Conservation (phyloP, 2,797 vertebrate genomes). For the Lophotriccus pileatus region DNA sequence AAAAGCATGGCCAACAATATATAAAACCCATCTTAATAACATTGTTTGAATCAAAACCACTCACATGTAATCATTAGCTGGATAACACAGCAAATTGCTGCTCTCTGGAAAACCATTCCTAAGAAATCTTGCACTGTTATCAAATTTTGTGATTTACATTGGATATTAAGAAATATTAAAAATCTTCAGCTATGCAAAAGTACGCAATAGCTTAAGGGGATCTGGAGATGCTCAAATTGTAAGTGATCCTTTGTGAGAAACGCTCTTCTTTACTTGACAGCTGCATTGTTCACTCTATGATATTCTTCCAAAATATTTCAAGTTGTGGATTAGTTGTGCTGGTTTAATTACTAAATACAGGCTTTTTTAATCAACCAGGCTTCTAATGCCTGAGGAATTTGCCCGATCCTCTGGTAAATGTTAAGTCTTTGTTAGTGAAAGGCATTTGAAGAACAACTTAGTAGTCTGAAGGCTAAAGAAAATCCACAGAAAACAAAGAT, state of each 20-base stretch:
- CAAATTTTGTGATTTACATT: conserved; percentile 64
- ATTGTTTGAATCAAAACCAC: conserved; percentile 29
- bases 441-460: conserved; percentile 52
- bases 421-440: conserved; percentile 70
- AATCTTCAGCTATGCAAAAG: conserved; percentile 45
- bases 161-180: conserved; percentile 63
- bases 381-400: conserved; percentile 70
- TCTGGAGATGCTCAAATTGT: conserved; percentile 4
- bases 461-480: conserved; percentile 52
- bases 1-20: conserved; percentile 17
- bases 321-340: conserved; percentile 54
- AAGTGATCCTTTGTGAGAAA: conserved; percentile 43
- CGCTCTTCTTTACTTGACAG: conserved; percentile 46
- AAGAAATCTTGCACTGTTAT: conserved; percentile 39
- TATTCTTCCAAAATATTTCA: conserved; percentile 62
- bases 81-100: conserved; percentile 41
- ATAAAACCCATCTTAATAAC: conserved; percentile 30
- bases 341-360: conserved; percentile 67
- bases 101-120: conserved; percentile 30
- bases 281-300: conserved; percentile 18
- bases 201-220: background rate
- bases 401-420: conserved; percentile 61
- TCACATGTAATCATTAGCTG: conserved; percentile 20
- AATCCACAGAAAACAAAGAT: conserved; percentile 66
- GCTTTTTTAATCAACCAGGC: conserved; percentile 57